Evolutionary conservation across 2,888 invertebrate genomes (phyloP).

Genomic region (Napeogenes sylphis): DNA sequence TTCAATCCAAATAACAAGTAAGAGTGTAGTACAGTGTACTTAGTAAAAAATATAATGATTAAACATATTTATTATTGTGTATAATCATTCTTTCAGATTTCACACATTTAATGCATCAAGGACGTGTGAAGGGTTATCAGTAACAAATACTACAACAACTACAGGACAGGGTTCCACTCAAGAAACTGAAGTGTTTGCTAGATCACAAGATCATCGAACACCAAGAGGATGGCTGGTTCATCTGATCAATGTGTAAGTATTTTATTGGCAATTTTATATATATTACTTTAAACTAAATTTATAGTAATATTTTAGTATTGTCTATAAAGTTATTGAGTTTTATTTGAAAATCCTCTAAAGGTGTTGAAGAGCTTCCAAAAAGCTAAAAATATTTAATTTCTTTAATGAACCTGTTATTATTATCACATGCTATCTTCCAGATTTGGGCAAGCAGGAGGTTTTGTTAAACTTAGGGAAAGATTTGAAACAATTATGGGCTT

Average conservation of each 20-base stretch:
- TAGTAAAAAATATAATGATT: too few species aligned
- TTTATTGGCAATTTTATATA: background rate
- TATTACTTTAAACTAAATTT: too few species aligned
- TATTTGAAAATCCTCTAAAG: too few species aligned
- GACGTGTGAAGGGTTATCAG: slow-evolving; percentile 81
- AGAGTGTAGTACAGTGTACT: slow-evolving; percentile 42
- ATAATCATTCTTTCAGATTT: slow-evolving; percentile 77
- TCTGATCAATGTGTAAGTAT: slow-evolving; percentile 87
- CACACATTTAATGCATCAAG: slow-evolving; percentile 90
- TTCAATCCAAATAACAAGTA: slow-evolving; percentile 97
- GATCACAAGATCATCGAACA: slow-evolving; percentile 87
- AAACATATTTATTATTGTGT: slow-evolving; percentile 2
- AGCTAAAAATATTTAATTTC: too few species aligned
- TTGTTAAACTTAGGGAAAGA: slow-evolving; percentile 88
- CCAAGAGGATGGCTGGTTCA: slow-evolving; percentile 98
- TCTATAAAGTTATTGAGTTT: too few species aligned
- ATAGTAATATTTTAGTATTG: too few species aligned
- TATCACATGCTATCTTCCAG: slow-evolving; percentile 51
- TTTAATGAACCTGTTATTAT: background rate
- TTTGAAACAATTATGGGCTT: slow-evolving; percentile 85
- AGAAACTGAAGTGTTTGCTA: slow-evolving; percentile 79
- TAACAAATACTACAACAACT: slow-evolving; percentile 52
- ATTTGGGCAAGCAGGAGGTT: slow-evolving; percentile 94
- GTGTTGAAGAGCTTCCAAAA: too few species aligned
- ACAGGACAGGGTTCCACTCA: slow-evolving; percentile 72